Percentiles rank a stretch among this genome's conserved stretches.
phyloP scores from a whole-genome alignment of 2,888 invertebrate species.

The Tanypteryx hageni region DNA sequence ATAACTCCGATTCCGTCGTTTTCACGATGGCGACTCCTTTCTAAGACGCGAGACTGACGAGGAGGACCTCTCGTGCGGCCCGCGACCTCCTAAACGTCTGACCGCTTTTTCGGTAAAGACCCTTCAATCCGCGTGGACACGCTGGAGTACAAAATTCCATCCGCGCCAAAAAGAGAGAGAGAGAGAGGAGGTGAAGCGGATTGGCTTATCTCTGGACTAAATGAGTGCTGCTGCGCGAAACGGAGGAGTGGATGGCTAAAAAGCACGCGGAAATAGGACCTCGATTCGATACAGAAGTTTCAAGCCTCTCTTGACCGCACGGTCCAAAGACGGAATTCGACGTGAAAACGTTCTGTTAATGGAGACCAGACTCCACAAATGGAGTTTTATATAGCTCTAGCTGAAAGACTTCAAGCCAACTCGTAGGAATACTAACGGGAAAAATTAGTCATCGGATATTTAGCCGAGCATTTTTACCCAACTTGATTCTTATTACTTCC shows the following conservation, averaged over 20 bases:
- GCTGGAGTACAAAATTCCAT: conserved; percentile 10
- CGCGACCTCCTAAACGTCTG: neutral
- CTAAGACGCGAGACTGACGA: too few species aligned
- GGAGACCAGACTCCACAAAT: neutral
- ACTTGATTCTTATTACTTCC: too few species aligned
- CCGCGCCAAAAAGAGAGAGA: neutral
- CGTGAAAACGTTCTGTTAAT: neutral
- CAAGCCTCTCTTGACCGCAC: neutral
- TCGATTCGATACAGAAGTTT: neutral
- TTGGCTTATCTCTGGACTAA: neutral
- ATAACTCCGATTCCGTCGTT: too few species aligned
- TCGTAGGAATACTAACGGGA: too few species aligned
- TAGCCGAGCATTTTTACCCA: too few species aligned
- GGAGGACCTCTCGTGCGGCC: neutral
- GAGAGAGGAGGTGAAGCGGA: neutral
- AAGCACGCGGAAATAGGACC: neutral
- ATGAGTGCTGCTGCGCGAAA: neutral
- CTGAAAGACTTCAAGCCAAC: too few species aligned
- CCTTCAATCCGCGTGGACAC: neutral
- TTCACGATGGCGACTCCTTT: too few species aligned
- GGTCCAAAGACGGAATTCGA: neutral
- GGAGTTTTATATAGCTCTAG: neutral
- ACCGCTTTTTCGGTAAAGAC: neutral
- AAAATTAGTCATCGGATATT: too few species aligned
- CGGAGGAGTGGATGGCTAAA: neutral